phyloP scores from a whole-genome alignment of 2,888 invertebrate genomes.

The Meiosimyza decipiens region DNA sequence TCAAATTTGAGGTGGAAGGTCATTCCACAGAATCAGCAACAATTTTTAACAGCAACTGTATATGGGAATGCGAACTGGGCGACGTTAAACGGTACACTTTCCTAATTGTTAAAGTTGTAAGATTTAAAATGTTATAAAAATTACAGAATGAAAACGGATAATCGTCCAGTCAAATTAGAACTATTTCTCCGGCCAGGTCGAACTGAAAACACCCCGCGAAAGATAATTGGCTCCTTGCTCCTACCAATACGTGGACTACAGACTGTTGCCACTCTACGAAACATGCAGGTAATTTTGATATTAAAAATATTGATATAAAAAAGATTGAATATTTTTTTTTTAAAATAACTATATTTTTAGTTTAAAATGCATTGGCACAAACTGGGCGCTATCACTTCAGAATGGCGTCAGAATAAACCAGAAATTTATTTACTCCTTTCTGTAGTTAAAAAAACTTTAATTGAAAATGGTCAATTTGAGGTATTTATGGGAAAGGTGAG shows the following conservation, averaged over 20 bases:
- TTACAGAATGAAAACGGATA: slow-evolving; percentile 76
- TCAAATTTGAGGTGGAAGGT: slow-evolving; percentile 76
- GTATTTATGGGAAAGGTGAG: slow-evolving; percentile 51
- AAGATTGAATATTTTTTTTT: no score
- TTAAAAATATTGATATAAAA: neutral
- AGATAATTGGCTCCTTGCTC: slow-evolving; percentile 76
- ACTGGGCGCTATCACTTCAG: slow-evolving; percentile 71
- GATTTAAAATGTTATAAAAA: slow-evolving; percentile 12
- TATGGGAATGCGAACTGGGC: slow-evolving; percentile 82
- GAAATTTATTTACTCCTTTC: slow-evolving; percentile 73
- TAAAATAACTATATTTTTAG: slow-evolving; percentile 52
- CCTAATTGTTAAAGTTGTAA: neutral
- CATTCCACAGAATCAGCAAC: slow-evolving; percentile 71
- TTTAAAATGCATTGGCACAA: slow-evolving; percentile 73
- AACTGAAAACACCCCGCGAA: slow-evolving; percentile 52
- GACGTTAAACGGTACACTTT: slow-evolving; percentile 72
- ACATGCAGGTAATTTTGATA: slow-evolving; percentile 56
- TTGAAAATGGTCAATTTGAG: slow-evolving; percentile 54
- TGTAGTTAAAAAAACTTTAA: slow-evolving; percentile 69
- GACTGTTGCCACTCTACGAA: slow-evolving; percentile 70
- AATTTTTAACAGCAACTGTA: slow-evolving; percentile 77
- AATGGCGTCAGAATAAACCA: slow-evolving; percentile 72
- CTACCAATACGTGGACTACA: slow-evolving; percentile 78
- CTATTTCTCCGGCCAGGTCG: slow-evolving; percentile 69
- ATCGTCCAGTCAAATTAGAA: slow-evolving; percentile 79